Evolutionary conservation across 2,888 invertebrate species (phyloP).

Genomic region (Drosophila mulleri): DNA sequence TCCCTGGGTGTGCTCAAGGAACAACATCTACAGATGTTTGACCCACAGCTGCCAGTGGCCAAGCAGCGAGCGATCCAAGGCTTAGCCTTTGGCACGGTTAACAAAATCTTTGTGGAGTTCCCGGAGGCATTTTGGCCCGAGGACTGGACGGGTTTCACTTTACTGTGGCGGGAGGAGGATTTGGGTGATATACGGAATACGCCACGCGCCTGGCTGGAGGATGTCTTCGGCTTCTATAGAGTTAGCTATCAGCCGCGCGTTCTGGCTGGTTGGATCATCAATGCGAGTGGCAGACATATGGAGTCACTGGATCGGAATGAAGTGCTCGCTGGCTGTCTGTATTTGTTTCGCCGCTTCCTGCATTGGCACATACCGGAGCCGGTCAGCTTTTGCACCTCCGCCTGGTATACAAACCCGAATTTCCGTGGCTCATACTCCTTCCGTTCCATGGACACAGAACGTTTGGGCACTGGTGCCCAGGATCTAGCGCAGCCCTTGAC

Average conservation of each 20-base stretch:
- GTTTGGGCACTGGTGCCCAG: constrained; percentile 86
- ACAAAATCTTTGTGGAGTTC: constrained; percentile 88
- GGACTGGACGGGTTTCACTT: constrained; percentile 86
- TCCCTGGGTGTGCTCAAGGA: constrained; percentile 88
- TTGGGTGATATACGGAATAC: constrained; percentile 79
- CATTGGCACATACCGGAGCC: constrained; percentile 82
- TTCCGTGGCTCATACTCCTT: constrained; percentile 89
- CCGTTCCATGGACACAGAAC: constrained; percentile 87
- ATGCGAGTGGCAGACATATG: constrained; percentile 87
- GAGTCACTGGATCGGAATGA: constrained; percentile 87
- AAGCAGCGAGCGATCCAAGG: constrained; percentile 86
- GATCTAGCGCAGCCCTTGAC: constrained; percentile 85
- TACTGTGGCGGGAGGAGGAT: constrained; percentile 87
- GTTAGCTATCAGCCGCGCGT: constrained; percentile 88
- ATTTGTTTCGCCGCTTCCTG: constrained; percentile 83
- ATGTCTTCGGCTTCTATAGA: constrained; percentile 89
- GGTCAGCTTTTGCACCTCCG: constrained; percentile 85
- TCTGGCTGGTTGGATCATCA: constrained; percentile 90
- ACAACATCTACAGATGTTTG: constrained; percentile 84
- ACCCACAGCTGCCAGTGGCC: constrained; percentile 85
- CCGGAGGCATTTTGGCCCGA: constrained; percentile 87
- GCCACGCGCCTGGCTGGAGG: constrained; percentile 87
- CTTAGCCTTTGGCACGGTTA: constrained; percentile 87
- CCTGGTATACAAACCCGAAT: constrained; percentile 88
- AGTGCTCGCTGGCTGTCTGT: constrained; percentile 81